These are phyloP conservation scores for Mellilla xanthometata DNA, from an alignment of 2,888 invertebrate genomes.

Conservation along the genomic window DNA sequence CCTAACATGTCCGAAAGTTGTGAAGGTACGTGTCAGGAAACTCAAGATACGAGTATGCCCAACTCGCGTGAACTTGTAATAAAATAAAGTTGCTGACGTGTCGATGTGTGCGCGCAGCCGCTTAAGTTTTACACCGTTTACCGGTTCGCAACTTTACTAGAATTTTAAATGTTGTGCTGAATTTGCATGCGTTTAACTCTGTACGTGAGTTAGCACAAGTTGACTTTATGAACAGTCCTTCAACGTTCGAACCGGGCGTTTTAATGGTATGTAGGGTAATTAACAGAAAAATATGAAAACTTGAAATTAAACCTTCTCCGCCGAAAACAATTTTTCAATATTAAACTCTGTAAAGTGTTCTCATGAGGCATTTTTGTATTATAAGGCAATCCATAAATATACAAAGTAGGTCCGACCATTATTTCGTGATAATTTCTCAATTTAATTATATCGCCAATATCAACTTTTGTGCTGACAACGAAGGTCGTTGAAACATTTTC, in stretches of 20 bases:
- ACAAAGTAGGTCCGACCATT: no score
- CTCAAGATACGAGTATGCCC: conserved; percentile 43
- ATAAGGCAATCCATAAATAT: no score
- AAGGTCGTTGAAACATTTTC: conserved; percentile 1
- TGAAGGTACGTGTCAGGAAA: conserved; percentile 54
- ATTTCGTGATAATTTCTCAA: no score
- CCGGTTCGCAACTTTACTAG: conserved; percentile 10
- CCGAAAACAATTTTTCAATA: no score
- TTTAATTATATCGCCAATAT: background rate
- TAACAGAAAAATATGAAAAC: no score
- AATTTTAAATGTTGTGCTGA: conserved; percentile 11
- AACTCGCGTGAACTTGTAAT: conserved; percentile 59
- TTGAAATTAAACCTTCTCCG: no score
- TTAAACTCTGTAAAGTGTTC: no score
- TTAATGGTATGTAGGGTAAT: no score
- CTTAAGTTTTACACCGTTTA: conserved; percentile 25
- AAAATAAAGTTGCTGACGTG: conserved; percentile 57
- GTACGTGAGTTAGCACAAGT: background rate
- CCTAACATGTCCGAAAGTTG: conserved; percentile 58
- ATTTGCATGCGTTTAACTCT: conserved; percentile 10
- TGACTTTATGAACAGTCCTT: background rate
- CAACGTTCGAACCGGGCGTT: no score
- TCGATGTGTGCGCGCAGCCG: conserved; percentile 36
- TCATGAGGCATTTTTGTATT: no score
- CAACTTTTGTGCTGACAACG: background rate